Conservation (phyloP, 2,797 vertebrate species). For the Schizothorax lantsangensis region DNA sequence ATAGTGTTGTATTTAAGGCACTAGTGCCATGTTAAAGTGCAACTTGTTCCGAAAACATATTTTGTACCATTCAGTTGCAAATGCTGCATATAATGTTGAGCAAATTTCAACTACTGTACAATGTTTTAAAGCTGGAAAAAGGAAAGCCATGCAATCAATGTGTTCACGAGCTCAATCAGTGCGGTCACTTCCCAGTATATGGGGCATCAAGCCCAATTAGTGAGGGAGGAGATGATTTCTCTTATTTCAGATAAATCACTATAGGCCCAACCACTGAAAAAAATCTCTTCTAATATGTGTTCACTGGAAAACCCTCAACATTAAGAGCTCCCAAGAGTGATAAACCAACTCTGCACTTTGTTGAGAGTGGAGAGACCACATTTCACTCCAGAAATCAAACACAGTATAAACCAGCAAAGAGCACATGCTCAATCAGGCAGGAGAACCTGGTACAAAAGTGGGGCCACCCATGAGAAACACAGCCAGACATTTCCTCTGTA, state of each 20-base stretch:
- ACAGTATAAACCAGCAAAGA: neutral
- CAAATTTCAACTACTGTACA: neutral
- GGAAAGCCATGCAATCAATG: neutral
- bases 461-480: neutral
- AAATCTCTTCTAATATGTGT: conserved; percentile 4
- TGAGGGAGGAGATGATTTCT: neutral
- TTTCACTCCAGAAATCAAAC: conserved; percentile 4
- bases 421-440: neutral
- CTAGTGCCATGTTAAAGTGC: neutral
- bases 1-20: neutral
- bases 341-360: neutral
- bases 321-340: neutral
- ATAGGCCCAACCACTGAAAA: neutral
- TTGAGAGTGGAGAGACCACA: neutral
- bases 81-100: neutral
- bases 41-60: neutral
- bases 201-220: neutral
- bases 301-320: conserved; percentile 1
- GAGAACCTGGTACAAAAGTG: neutral
- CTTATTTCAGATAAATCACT: neutral
- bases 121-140: neutral
- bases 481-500: conserved; percentile 19
- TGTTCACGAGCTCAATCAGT: neutral
- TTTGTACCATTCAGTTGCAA: neutral
- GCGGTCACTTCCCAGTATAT: neutral